Base-by-base conservation (phyloP, 2,797 vertebrate genomes). In the Myotis planiceps region DNA sequence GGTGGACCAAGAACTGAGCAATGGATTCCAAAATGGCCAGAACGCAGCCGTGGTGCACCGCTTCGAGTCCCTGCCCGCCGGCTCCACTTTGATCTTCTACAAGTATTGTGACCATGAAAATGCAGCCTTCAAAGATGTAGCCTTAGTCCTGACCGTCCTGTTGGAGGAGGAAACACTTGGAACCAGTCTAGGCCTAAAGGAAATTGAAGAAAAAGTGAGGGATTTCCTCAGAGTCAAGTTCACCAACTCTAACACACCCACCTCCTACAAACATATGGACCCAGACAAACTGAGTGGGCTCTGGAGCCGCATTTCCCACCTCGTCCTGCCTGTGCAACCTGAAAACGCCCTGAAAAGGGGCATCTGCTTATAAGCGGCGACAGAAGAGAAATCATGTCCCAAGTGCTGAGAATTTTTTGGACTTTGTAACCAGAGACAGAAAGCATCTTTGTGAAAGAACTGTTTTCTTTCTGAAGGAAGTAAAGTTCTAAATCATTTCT, bases 71-170 rank as follows among this genome's bases (percentile, higher is more conserved):
- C 98, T 99, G 94, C 99, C 99, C 0, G 99, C 99, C 9, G 99
- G 99, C 72, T 99, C 99, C 91, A 99, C 99, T 1, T 94, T 99
- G 5, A 99, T 99, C 96, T 99, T 99, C 92, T 99, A 99, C 93
- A 99, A 99, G 96, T 99, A 99, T 96, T 99, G 99, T 45, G 99
- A 99, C 97, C 99, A 99, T 0, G 99, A 99, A 89, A 99, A 98
- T 0, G 99, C 99, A 0, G 99, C 99, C 0, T 99, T 99, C 97
- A 99, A 99, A 97, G 98, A 97, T 0, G 99, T 99, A 68, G 99
- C 99, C 86, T 94, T 99, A 34, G 96, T 99, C 90, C 99, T 99
- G 92, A 99, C 99, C 0, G 99, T 99, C 75, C 98, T 99, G 3
- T 97, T 99, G 94, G 98, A 98, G 81, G 98, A 99, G 5, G 71